A percentile compares a stretch with the other conserved stretches of the same genome.
These are phyloP conservation scores for Stichopus horrens DNA, from an alignment of 53 echinoderm and acorn worm genomes.

Conservation along the genomic window DNA sequence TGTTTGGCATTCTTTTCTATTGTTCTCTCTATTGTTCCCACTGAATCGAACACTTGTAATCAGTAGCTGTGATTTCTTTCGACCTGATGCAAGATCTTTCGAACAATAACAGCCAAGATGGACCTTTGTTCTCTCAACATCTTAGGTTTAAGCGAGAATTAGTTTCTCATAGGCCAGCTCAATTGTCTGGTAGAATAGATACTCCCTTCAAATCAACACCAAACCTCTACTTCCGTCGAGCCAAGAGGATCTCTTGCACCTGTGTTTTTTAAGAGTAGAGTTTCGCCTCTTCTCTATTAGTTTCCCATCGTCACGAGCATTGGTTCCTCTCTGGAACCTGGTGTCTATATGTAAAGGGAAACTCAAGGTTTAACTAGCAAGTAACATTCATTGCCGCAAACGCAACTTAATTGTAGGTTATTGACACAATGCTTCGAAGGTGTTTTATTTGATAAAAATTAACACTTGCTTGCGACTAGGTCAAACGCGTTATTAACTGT, in stretches of 20 bases:
- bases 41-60: slow-evolving; percentile 35
- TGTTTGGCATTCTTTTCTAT: slow-evolving; percentile 19
- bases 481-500: too few relatives aligned
- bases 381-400: too few relatives aligned
- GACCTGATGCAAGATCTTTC: neutral
- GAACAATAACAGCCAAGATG: slow-evolving; percentile 2
- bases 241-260: neutral
- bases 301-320: too few relatives aligned
- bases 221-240: slow-evolving; percentile 9
- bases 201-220: slow-evolving; percentile 18
- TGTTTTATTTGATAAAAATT: too few relatives aligned
- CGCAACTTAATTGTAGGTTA: too few relatives aligned
- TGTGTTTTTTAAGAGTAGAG: slow-evolving; percentile 8
- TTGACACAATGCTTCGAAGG: too few relatives aligned
- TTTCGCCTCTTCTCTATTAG: neutral
- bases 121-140: slow-evolving; percentile 13
- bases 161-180: slow-evolving; percentile 7
- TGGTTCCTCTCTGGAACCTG: too few relatives aligned
- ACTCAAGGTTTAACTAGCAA: too few relatives aligned
- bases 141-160: slow-evolving; percentile 37
- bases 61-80: slow-evolving; percentile 39
- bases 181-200: slow-evolving; percentile 18
- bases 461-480: too few relatives aligned
- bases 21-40: neutral
- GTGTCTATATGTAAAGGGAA: too few relatives aligned